Percentiles rank a stretch among this genome's conserved stretches.
These are phyloP conservation scores for Glaucidium brasilianum DNA, from an alignment of 2,113 vertebrate species.

Conservation along the genomic window DNA sequence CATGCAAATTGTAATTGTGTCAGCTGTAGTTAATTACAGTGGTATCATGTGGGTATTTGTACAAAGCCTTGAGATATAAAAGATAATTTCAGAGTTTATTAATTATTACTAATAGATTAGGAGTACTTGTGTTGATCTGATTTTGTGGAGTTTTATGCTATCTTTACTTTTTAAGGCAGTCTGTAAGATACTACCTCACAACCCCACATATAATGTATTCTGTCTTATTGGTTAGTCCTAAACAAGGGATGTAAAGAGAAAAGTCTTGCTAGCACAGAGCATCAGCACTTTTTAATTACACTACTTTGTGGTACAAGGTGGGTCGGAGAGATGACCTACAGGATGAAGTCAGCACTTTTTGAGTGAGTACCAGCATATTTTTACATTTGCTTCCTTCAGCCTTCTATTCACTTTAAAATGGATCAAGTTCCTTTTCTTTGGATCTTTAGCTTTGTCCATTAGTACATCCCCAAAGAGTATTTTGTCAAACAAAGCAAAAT, in stretches of 20 bases:
- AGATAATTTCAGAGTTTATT: background rate
- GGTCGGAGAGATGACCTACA: constrained; percentile 33
- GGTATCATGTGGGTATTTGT: background rate
- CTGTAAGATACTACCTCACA: background rate
- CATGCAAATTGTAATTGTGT: background rate
- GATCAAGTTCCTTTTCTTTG: constrained; percentile 64
- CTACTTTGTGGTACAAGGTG: constrained; percentile 29
- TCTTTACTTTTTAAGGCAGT: background rate
- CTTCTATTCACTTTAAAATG: constrained; percentile 58
- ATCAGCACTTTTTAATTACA: constrained; percentile 66
- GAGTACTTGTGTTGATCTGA: background rate
- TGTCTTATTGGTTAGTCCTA: background rate
- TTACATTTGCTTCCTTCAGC: constrained; percentile 32
- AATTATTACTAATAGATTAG: background rate
- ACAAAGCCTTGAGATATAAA: background rate
- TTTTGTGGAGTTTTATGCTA: background rate
- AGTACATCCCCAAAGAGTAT: constrained; percentile 66
- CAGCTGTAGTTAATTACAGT: background rate
- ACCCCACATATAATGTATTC: background rate
- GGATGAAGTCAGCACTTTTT: constrained; percentile 70
- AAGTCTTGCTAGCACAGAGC: constrained; percentile 13
- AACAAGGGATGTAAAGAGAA: background rate
- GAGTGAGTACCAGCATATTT: constrained; percentile 59
- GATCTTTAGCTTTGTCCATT: constrained; percentile 70
- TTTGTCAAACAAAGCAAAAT: constrained; percentile 74